These are phyloP conservation scores for Pipra filicauda DNA, from an alignment of 2,113 vertebrate genomes.

Conservation along the genomic window DNA sequence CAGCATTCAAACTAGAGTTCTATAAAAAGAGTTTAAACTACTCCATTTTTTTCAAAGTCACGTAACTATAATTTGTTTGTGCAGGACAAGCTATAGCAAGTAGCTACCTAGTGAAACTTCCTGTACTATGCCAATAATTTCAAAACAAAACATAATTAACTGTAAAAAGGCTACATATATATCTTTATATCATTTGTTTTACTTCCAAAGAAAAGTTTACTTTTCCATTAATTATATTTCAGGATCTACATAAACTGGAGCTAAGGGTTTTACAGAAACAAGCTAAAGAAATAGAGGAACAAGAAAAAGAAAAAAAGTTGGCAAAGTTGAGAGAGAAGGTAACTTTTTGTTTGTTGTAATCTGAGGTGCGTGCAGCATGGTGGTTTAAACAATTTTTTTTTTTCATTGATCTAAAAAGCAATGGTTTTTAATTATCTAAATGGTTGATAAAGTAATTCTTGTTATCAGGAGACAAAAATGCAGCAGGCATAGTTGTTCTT, in stretches of 20 bases:
- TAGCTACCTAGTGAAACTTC: neutral
- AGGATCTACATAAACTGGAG: constrained; percentile 86
- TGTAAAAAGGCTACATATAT: neutral
- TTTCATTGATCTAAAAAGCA: neutral
- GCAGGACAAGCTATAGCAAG: neutral
- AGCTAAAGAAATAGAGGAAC: constrained; percentile 74
- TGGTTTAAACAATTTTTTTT: neutral
- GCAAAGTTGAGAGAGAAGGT: constrained; percentile 86
- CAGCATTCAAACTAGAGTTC: neutral
- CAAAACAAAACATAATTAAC: neutral
- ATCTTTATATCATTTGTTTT: neutral
- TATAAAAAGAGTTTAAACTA: neutral
- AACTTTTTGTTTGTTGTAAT: neutral
- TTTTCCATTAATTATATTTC: constrained; percentile 21
- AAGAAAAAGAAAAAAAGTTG: constrained; percentile 78
- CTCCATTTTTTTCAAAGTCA: neutral
- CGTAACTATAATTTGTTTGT: neutral
- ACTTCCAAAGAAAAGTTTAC: neutral
- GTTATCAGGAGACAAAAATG: neutral
- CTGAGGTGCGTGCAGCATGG: neutral
- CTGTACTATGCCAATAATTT: neutral
- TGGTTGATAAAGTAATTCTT: neutral
- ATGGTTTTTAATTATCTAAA: neutral
- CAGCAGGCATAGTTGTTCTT: neutral
- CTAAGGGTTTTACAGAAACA: constrained; percentile 78